Percentiles rank a stretch among this genome's conserved stretches.
Evolutionary conservation across 2,113 vertebrate genomes (phyloP).

Genomic region (Sciurus niger): DNA sequence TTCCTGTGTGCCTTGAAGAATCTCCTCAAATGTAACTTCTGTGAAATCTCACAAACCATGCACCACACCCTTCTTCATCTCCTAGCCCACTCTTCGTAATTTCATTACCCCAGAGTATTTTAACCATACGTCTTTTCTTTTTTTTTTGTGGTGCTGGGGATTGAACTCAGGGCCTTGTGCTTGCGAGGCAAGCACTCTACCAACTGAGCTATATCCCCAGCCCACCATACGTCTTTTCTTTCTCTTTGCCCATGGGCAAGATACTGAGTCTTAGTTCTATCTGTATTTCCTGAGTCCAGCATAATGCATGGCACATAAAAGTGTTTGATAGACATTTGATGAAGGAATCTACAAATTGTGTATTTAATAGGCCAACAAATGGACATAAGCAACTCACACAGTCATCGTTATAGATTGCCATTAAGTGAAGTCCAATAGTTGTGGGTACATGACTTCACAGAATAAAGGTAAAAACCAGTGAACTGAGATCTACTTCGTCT

Average conservation of each 20-base stretch:
- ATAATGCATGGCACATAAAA: conserved; percentile 12
- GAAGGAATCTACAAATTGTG: background rate
- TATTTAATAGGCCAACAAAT: background rate
- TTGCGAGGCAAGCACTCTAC: too few species aligned
- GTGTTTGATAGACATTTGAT: conserved; percentile 27
- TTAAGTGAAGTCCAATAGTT: conserved; percentile 1
- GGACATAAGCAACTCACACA: background rate
- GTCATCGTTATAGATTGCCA: background rate
- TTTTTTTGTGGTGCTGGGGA: too few species aligned
- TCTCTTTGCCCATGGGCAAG: conserved; percentile 8
- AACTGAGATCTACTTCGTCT: conserved; percentile 33
- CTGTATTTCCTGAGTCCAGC: conserved; percentile 12
- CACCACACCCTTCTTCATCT: background rate
- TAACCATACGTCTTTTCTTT: conserved; percentile 25
- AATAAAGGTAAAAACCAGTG: conserved; percentile 19
- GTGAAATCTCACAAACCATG: background rate
- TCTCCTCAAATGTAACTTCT: conserved; percentile 26
- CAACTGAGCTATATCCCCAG: too few species aligned
- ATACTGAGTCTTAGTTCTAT: background rate
- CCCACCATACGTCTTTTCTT: background rate
- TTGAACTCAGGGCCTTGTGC: too few species aligned
- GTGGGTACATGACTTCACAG: background rate
- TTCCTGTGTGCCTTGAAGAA: conserved; percentile 18
- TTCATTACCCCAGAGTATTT: background rate
- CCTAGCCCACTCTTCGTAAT: conserved; percentile 23